These are phyloP conservation scores for Lydus trimaculatus DNA, from an alignment of 2,888 invertebrate genomes.

Conservation along the genomic window DNA sequence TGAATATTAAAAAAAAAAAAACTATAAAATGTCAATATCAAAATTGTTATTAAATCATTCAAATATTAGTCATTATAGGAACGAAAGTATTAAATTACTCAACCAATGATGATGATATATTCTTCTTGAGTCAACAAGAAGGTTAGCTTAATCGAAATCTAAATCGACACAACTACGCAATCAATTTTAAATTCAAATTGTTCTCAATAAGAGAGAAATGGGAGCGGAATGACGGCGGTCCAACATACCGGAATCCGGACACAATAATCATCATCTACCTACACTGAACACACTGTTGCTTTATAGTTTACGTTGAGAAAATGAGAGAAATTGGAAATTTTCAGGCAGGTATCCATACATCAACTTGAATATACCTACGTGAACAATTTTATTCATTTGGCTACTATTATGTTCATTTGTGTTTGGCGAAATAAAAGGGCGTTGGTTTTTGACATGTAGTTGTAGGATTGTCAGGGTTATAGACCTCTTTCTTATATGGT, in stretches of 20 bases:
- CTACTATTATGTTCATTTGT: too few relatives aligned
- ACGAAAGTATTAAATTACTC: neutral
- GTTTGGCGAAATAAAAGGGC: neutral
- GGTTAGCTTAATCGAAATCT: neutral
- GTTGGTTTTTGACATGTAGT: neutral
- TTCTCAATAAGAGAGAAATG: neutral
- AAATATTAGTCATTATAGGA: slow-evolving; percentile 9
- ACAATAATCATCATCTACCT: slow-evolving; percentile 3
- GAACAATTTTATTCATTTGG: too few relatives aligned
- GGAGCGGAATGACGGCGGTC: slow-evolving; percentile 11
- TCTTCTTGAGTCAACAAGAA: too few relatives aligned
- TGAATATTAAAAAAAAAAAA: neutral
- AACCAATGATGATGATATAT: neutral
- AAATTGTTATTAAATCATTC: slow-evolving; percentile 24
- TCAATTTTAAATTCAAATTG: slow-evolving; percentile 2
- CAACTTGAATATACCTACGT: too few relatives aligned
- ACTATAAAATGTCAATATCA: slow-evolving; percentile 10
- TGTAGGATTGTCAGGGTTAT: neutral
- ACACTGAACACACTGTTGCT: neutral
- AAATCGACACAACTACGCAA: neutral
- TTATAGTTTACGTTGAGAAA: neutral
- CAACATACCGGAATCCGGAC: slow-evolving; percentile 7
- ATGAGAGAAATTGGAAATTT: neutral
- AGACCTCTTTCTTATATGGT: neutral
- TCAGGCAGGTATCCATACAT: too few relatives aligned